Conservation (phyloP, 1,140 invertebrate genomes). For the Acromyrmex charruanus region DNA sequence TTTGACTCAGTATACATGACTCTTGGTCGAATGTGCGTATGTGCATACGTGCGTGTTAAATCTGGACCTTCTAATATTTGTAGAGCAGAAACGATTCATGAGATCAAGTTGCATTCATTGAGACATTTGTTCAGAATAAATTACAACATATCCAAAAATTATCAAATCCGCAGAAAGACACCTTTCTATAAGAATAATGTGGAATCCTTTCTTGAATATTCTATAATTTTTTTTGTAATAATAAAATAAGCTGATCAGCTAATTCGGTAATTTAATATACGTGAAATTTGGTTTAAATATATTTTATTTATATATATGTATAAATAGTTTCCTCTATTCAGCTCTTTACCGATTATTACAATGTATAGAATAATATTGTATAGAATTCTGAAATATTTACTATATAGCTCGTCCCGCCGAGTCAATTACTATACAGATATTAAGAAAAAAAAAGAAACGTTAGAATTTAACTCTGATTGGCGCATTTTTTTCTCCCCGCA, state of each 20-base stretch:
- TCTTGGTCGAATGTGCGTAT: too few relatives aligned
- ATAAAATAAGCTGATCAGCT: not conserved
- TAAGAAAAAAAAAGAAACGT: conserved; percentile 56
- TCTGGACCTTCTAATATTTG: too few relatives aligned
- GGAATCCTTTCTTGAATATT: too few relatives aligned
- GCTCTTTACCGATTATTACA: conserved; percentile 72
- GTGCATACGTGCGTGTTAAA: too few relatives aligned
- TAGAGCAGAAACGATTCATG: too few relatives aligned
- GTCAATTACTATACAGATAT: conserved; percentile 70
- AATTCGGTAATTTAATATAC: conserved; percentile 21
- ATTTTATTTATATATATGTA: conserved; percentile 57
- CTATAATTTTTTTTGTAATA: not conserved
- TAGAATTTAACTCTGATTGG: conserved; percentile 82
- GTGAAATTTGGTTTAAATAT: not conserved
- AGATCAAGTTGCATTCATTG: too few relatives aligned
- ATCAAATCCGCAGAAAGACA: too few relatives aligned
- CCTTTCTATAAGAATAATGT: too few relatives aligned
- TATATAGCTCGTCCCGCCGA: conserved; percentile 81
- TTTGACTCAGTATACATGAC: too few relatives aligned
- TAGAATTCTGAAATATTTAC: conserved; percentile 18
- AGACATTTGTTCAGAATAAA: too few relatives aligned
- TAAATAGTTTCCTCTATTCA: conserved; percentile 67
- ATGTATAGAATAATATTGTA: conserved; percentile 29
- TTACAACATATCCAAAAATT: too few relatives aligned
- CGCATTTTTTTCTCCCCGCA: conserved; percentile 87